These are phyloP conservation scores for Pandemis corylana DNA, from an alignment of 2,888 invertebrate species.

Conservation along the genomic window DNA sequence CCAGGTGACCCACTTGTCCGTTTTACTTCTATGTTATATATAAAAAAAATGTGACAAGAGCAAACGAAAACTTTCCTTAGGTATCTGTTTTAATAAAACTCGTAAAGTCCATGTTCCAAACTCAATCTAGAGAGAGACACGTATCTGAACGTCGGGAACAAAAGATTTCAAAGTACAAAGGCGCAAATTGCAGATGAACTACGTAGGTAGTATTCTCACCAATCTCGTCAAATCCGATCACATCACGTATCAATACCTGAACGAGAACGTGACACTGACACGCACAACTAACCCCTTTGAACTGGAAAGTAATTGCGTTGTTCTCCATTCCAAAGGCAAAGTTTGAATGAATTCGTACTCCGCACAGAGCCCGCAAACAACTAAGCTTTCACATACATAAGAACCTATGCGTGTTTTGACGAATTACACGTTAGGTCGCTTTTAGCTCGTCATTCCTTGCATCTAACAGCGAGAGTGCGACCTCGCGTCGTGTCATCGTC, in stretches of 20 bases:
- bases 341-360: conserved; percentile 61
- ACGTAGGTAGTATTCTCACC: conserved; percentile 27
- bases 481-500: conserved; percentile 85
- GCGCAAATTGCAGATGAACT: conserved; percentile 37
- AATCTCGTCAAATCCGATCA: conserved; percentile 39
- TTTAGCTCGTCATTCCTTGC: conserved; percentile 77
- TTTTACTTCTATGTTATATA: no score
- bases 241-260: conserved; percentile 42
- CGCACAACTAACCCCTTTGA: conserved; percentile 61
- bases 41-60: background rate
- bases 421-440: conserved; percentile 80
- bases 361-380: conserved; percentile 53
- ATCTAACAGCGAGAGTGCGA: conserved; percentile 79
- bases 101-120: conserved; percentile 34
- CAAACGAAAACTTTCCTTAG: conserved; percentile 9
- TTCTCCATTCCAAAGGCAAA: conserved; percentile 57
- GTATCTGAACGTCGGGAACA: conserved; percentile 32
- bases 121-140: conserved; percentile 35
- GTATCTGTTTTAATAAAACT: conserved; percentile 30
- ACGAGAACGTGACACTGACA: conserved; percentile 49
- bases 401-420: conserved; percentile 66
- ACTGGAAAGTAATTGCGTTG: conserved; percentile 67
- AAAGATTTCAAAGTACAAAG: conserved; percentile 37
- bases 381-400: conserved; percentile 45
- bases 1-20: no score